Evolutionary conservation across 2,888 invertebrate genomes (phyloP).

Genomic region (Ophonus ardosiacus): DNA sequence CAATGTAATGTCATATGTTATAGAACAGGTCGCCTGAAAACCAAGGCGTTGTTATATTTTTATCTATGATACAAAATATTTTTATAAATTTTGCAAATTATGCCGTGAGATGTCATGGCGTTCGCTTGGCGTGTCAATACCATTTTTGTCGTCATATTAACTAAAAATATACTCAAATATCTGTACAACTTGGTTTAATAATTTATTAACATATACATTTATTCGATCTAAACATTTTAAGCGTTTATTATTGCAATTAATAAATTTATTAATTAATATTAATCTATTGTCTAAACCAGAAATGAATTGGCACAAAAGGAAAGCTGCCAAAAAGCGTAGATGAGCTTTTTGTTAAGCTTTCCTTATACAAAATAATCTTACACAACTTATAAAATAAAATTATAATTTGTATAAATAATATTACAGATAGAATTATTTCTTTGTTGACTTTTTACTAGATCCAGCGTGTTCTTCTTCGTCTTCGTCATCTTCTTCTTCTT

Average conservation of each 20-base stretch:
- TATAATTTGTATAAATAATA: neutral
- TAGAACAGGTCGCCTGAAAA: no score
- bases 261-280: slow-evolving; percentile 3
- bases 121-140: no score
- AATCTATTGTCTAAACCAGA: neutral
- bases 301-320: neutral
- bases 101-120: no score
- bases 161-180: neutral
- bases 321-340: no score
- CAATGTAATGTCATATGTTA: no score
- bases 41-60: no score
- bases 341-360: neutral
- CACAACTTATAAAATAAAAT: neutral
- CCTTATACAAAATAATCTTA: neutral
- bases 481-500: slow-evolving; percentile 93
- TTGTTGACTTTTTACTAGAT: neutral
- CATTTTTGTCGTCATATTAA: no score
- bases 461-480: slow-evolving; percentile 69
- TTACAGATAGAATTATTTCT: neutral
- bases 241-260: slow-evolving; percentile 26
- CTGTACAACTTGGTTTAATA: slow-evolving; percentile 23
- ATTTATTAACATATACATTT: slow-evolving; percentile 38
- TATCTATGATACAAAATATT: no score
- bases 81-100: no score
- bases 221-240: slow-evolving; percentile 31